These are phyloP conservation scores for Folsomia manolachei DNA, from an alignment of 2,888 invertebrate genomes.

Conservation along the genomic window DNA sequence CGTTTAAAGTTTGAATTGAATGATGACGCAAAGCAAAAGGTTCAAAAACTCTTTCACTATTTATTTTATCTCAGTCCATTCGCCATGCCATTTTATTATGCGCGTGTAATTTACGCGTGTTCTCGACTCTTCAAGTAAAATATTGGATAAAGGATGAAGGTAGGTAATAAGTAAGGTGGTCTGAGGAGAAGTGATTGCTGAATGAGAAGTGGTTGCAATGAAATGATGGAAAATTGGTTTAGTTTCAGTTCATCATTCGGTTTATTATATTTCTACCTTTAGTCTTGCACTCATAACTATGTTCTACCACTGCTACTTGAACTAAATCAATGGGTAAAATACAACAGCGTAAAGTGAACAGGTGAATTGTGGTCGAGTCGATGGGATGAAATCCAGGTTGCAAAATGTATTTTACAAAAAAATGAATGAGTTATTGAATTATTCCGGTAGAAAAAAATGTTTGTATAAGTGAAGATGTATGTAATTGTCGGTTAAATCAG, in stretches of 20 bases:
- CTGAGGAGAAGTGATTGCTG: too few species aligned
- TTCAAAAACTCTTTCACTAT: not conserved
- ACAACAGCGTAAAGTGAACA: constrained; percentile 1
- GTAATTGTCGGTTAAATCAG: too few species aligned
- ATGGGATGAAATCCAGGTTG: too few species aligned
- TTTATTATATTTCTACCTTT: too few species aligned
- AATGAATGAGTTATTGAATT: too few species aligned
- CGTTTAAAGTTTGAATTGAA: not conserved
- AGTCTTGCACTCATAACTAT: too few species aligned
- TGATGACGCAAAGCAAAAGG: not conserved
- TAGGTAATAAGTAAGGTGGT: too few species aligned
- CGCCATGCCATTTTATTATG: not conserved
- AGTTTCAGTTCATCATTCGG: not conserved
- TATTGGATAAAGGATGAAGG: not conserved
- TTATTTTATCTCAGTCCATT: not conserved
- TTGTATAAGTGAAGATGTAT: too few species aligned
- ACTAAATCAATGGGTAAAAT: not conserved
- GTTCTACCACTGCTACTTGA: not conserved
- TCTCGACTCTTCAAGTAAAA: not conserved
- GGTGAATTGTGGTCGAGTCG: constrained; percentile 19
- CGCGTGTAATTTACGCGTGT: not conserved
- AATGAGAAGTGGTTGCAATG: not conserved
- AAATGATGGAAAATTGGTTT: not conserved
- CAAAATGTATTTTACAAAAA: too few species aligned
- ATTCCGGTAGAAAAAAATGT: too few species aligned